These are phyloP conservation scores for Pungitius pungitius DNA, from an alignment of 2,113 vertebrate species.

Conservation along the genomic window DNA sequence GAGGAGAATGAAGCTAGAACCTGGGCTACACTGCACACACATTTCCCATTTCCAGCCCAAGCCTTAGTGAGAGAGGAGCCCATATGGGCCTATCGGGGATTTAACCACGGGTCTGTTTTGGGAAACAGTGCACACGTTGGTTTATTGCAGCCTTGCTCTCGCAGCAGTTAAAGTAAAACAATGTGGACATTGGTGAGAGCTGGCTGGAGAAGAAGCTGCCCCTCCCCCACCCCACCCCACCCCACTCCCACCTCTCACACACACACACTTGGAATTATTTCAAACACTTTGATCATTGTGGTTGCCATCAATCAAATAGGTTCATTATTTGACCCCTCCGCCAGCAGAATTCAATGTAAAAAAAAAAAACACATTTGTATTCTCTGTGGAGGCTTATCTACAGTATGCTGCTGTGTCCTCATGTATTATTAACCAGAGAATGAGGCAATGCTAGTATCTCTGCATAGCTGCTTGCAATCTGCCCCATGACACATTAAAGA, in stretches of 20 bases:
- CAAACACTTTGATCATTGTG: conserved; percentile 61
- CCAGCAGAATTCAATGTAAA: conserved; percentile 26
- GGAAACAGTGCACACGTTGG: conserved; percentile 58
- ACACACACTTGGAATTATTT: conserved; percentile 35
- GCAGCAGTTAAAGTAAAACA: conserved; percentile 45
- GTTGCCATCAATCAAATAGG: conserved; percentile 40
- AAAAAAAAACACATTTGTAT: conserved; percentile 24
- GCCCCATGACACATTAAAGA: conserved; percentile 64
- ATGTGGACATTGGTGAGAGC: conserved; percentile 37
- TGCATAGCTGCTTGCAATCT: conserved; percentile 41
- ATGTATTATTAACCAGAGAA: conserved; percentile 60
- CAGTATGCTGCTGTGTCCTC: conserved; percentile 16
- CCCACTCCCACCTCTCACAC: background rate
- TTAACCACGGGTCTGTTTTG: conserved; percentile 60
- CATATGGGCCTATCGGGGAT: conserved; percentile 60
- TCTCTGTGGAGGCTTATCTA: conserved; percentile 17
- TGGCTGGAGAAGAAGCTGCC: conserved; percentile 35
- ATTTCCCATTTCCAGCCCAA: conserved; percentile 52
- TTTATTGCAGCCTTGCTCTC: conserved; percentile 59
- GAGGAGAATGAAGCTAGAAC: conserved; percentile 71
- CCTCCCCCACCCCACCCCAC: too few relatives aligned
- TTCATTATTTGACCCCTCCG: conserved; percentile 38
- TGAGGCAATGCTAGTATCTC: conserved; percentile 49
- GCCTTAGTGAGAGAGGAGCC: conserved; percentile 63
- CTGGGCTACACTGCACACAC: conserved; percentile 55